Conservation (phyloP, 2,113 vertebrate genomes). For the Ranitomeya variabilis region DNA sequence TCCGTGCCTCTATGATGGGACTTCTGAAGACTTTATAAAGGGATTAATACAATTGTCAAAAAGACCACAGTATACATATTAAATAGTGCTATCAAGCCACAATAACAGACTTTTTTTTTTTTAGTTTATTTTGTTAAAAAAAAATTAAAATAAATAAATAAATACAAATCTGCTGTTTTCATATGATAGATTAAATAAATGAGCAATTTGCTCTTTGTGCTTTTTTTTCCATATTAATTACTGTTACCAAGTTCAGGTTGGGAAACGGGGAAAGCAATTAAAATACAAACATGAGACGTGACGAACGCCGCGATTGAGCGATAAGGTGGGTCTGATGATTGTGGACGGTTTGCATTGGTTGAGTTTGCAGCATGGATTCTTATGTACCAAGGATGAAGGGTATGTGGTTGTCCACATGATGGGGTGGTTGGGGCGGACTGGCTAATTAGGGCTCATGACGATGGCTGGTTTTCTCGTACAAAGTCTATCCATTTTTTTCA, state of each 20-base stretch:
- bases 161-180: conserved; percentile 43
- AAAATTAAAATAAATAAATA: conserved; percentile 3
- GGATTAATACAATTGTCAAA: conserved; percentile 85
- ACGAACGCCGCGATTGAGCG: background rate
- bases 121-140: conserved; percentile 58
- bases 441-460: no score
- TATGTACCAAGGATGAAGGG: background rate
- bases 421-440: no score
- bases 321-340: background rate
- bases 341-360: background rate
- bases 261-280: conserved; percentile 45
- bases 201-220: conserved; percentile 33
- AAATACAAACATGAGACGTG: conserved; percentile 33
- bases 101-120: conserved; percentile 74
- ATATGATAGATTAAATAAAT: conserved; percentile 51
- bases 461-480: no score
- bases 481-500: no score
- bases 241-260: conserved; percentile 47
- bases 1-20: conserved; percentile 81
- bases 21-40: conserved; percentile 82
- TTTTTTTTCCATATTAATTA: conserved; percentile 25
- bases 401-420: background rate
- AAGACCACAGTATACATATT: conserved; percentile 83
- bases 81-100: conserved; percentile 78
- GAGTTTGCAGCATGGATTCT: background rate